phyloP scores from a whole-genome alignment of 2,113 vertebrate genomes.

The Trematocara nigrifrons region DNA sequence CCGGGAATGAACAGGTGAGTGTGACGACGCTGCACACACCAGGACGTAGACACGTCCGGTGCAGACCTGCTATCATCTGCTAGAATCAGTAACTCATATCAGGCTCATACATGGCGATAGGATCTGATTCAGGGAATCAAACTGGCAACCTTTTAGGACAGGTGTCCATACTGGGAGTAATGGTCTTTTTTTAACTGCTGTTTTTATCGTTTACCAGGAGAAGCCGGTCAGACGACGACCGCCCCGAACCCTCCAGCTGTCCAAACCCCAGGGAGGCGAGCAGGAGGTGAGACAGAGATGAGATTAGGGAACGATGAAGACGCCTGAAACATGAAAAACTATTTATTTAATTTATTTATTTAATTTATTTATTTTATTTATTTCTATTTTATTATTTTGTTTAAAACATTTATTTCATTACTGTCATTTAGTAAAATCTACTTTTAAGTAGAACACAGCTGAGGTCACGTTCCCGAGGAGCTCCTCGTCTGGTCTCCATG shows the following conservation, averaged over 20 bases:
- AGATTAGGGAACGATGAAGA: background rate
- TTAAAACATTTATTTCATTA: background rate
- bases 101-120: background rate
- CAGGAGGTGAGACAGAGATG: constrained; percentile 19
- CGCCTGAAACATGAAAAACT: background rate
- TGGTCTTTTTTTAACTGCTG: background rate
- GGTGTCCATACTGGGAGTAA: background rate
- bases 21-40: background rate
- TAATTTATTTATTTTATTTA: too few species aligned
- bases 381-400: too few species aligned
- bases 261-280: background rate
- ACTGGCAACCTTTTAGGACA: background rate
- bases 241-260: constrained; percentile 34
- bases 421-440: background rate
- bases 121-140: background rate
- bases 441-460: background rate
- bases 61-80: background rate
- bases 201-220: constrained; percentile 16
- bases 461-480: background rate
- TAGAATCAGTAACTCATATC: background rate
- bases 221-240: constrained; percentile 45
- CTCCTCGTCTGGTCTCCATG: background rate
- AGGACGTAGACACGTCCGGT: background rate
- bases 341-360: background rate
- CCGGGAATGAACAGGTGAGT: constrained; percentile 40